Evolutionary conservation across 2,797 vertebrate species (phyloP), one percentile per base, ranked within the genome.

Genomic region (Sebastiscus albofasciatus): DNA sequence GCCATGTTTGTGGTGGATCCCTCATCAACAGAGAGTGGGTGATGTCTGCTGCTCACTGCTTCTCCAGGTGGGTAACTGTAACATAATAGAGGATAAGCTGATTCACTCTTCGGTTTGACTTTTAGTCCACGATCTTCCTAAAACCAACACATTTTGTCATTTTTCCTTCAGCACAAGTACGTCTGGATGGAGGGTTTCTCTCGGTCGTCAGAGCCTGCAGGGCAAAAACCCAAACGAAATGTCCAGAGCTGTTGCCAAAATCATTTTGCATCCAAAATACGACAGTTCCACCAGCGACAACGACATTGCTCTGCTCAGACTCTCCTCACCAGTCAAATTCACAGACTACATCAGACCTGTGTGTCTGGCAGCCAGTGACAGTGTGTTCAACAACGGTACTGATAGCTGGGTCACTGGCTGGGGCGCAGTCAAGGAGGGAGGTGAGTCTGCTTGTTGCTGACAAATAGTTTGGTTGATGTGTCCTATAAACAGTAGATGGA

Each of bases 341-440:
- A 94, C 93, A 34, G 90, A 95, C 74, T 89, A 84, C 72, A 92
- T 97, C 85, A 91, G 90, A 62, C 96, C 96, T 3, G 92, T 97
- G 76, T 97, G 96, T 88, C 91, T 97, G 77, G 96, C 96, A 87
- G 93, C 81, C 2, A 67, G 52, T 70, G 70, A 24, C 33, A 94
- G 94, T 77, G 77, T 76, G 70, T 93, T 95, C 80, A 76, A 83
- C 75, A 88, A 18, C 2, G 93, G 89, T 3, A 89, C 83, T 62
- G 76, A 87, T 11, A 92, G 88, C 83, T 94, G 93, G 93, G 88
- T 93, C 79, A 92, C 93, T 62, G 93, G 93, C 66, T 95, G 91
- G 90, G 93, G 93, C 0, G 1, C 68, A 3, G 61, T 92, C 26
- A 1, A 13, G 14, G 89, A 91, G 36, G 88, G 80, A 84, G 93